Base-by-base conservation (phyloP, 2,797 vertebrate species). In the Takifugu ocellatus region DNA sequence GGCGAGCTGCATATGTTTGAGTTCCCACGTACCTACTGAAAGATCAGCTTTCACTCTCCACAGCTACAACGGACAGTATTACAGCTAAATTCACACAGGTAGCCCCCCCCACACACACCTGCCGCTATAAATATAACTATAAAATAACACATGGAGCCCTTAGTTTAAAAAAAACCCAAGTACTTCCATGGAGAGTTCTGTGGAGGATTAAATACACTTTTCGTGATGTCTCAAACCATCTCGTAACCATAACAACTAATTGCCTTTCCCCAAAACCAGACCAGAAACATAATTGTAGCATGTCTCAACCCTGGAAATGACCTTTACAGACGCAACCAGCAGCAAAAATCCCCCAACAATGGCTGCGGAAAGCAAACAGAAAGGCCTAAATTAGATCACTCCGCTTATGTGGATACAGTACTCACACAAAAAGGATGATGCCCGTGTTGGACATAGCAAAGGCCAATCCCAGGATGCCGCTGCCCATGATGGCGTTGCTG, bases 401-500 rank as follows among this genome's bases (percentile, higher is more conserved):
- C 14, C 3, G 36, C 14, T 39, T 16, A 7, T 17, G 33, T 15
- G 44, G 27, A 9, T 42, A 39, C 50, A 48, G 25, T 69, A 94
- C 94, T 95, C 83, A 95, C 93, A 93, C 29, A 81, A 96, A 95
- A 45, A 94, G 86, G 68, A 93, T 44, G 50, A 95, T 89, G 70
- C 94, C 93, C 0, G 92, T 95, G 86, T 94, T 94, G 70, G 92
- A 89, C 94, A 95, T 94, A 1, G 93, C 94, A 25, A 86, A 94
- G 10, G 93, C 91, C 69, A 94, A 77, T 69, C 92, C 94, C 66
- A 95, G 88, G 80, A 95, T 93, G 31, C 93, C 92, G 54, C 93
- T 94, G 63, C 93, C 94, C 92, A 94, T 94, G 55, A 94, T 94
- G 84, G 93, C 92, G 2, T 94, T 94, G 67, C 93, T 94, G 74